Evolutionary conservation across 2,888 invertebrate species (phyloP).

Genomic region (Eupithecia inturbata): DNA sequence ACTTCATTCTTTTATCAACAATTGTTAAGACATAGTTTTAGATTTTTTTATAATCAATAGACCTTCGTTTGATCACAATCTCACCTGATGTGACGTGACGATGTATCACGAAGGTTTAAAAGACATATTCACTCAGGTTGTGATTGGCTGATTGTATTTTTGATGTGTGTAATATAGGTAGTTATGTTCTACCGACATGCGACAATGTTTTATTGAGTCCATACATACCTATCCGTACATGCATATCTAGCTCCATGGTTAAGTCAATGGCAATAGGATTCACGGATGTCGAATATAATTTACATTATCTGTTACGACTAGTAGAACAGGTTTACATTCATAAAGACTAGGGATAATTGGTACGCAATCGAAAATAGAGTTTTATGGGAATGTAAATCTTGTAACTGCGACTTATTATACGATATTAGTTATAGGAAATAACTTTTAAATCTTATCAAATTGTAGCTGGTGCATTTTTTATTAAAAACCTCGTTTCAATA

Average conservation of each 20-base stretch:
- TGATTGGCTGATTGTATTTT: not conserved
- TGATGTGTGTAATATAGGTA: too few relatives aligned
- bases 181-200: not conserved
- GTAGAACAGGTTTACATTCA: constrained; percentile 12
- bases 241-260: not conserved
- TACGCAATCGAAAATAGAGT: constrained; percentile 16
- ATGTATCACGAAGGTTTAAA: not conserved
- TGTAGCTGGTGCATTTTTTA: not conserved
- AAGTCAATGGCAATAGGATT: not conserved
- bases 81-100: not conserved
- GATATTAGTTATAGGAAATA: not conserved
- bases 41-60: not conserved
- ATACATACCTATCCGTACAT: too few relatives aligned
- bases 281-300: not conserved
- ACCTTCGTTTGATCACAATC: too few relatives aligned
- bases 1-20: not conserved
- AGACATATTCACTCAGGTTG: not conserved
- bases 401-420: not conserved
- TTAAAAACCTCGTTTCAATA: not conserved
- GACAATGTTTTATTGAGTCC: not conserved
- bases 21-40: not conserved
- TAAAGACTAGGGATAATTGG: constrained; percentile 9
- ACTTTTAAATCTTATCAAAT: too few relatives aligned
- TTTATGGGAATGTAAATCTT: constrained; percentile 15
- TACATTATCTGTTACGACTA: constrained; percentile 12